Base-by-base conservation (phyloP, 2,113 vertebrate species). In the Tapirus terrestris region DNA sequence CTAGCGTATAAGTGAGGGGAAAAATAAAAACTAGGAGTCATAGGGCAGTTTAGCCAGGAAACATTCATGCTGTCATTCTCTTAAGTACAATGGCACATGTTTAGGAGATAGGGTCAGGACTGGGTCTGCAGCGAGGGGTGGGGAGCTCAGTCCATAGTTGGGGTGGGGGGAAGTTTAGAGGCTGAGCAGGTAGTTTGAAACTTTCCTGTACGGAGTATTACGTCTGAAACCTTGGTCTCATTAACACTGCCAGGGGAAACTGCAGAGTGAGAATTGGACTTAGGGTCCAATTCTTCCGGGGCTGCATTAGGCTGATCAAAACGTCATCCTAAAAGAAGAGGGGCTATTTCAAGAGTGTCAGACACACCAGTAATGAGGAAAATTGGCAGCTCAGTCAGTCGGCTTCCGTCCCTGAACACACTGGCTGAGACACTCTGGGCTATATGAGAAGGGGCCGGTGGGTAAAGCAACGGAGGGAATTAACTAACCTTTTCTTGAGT, bases 231-330 rank as follows among this genome's bases (percentile, higher is more conserved):
- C 29, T 91, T 75, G 73, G 67, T 94, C 77, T 97, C 94, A 98
- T 98, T 97, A 97, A 97, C 96, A 97, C 96, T 97, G 73, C 51
- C 75, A 94, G 85, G 86, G 93, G 68, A 96, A 98, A 97, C 82
- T 91, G 67, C 97, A 93, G 91, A 85, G 96, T 97, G 96, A 97
- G 96, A 97, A 98, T 94, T 97, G 94, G 36, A 96, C 86, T 67
- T 89, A 91, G 53, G 73, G 82, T 86, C 73, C 73, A 93, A 6
- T 96, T 96, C 85, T 97, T 97, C 89, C n/a, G 18, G 87, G 92
- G 67, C 61, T 96, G 72, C 76, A 93, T 94, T 97, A 93, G 72
- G 84, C 81, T 93, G 93, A 96, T 96, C 88, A 96, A 97, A 97
- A 94, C 87, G 91, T 94, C 93, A 95, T 86, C 91, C 83, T 89